Percentiles rank a stretch among this genome's conserved stretches.
phyloP scores from a whole-genome alignment of 1,140 invertebrate genomes.

The Nasonia giraulti region DNA sequence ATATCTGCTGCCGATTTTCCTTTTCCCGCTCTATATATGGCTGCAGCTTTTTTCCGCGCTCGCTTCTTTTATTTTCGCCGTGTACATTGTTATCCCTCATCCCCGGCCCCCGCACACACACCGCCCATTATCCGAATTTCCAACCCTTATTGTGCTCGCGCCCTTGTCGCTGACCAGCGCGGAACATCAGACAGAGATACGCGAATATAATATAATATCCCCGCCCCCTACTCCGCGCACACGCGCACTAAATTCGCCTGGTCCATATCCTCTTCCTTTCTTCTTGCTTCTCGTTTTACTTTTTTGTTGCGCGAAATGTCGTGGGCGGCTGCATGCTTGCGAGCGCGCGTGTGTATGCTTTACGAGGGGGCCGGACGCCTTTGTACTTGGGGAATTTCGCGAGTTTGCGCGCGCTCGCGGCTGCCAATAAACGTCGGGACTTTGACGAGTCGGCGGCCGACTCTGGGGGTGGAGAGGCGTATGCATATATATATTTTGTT shows the following conservation, averaged over 20 bases:
- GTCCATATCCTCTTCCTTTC: neutral
- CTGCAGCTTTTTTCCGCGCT: conserved; percentile 14
- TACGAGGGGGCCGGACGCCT: neutral
- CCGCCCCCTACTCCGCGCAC: neutral
- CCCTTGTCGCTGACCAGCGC: conserved; percentile 11
- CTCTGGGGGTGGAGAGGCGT: conserved; percentile 18
- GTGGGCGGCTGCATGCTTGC: neutral
- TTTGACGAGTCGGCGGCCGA: conserved; percentile 10
- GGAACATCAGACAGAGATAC: neutral
- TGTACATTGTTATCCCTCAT: neutral
- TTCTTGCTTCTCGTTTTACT: neutral
- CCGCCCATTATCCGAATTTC: conserved; percentile 20
- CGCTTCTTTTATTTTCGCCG: conserved; percentile 46
- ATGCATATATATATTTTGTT: neutral
- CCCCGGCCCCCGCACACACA: neutral
- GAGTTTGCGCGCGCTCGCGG: conserved; percentile 30
- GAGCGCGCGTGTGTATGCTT: neutral
- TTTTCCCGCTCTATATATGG: conserved; percentile 13
- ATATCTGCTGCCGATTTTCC: conserved; percentile 47
- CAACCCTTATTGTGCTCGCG: conserved; percentile 38
- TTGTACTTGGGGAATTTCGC: neutral
- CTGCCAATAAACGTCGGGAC: conserved; percentile 35
- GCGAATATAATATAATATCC: neutral
- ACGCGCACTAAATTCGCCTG: neutral
- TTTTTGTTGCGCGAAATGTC: conserved; percentile 24